phyloP scores from a whole-genome alignment of 1,140 invertebrate species.

The Anoplophora glabripennis region DNA sequence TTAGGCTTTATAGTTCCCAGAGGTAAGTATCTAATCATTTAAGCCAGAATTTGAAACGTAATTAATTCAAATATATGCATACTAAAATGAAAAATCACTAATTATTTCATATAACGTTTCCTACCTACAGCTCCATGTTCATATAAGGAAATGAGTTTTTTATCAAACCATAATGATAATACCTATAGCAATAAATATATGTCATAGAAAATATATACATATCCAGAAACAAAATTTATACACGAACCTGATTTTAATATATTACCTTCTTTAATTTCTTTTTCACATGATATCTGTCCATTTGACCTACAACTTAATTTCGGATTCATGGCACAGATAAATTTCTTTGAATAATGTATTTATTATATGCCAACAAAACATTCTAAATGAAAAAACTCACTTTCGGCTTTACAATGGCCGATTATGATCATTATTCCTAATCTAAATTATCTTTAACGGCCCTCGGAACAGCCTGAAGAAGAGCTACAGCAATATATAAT shows the following conservation, averaged over 20 bases:
- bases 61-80: no score
- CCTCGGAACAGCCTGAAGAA: slow-evolving; percentile 25
- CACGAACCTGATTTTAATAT: neutral
- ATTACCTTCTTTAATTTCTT: slow-evolving; percentile 10
- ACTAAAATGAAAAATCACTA: no score
- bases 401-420: slow-evolving; percentile 26
- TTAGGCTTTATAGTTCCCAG: no score
- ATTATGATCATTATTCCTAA: slow-evolving; percentile 29
- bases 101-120: no score
- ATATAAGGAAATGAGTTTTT: no score
- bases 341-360: slow-evolving; percentile 15
- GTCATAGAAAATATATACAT: slow-evolving; percentile 1
- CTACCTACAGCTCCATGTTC: no score
- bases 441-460: slow-evolving; percentile 36
- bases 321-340: slow-evolving; percentile 25
- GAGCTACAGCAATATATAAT: slow-evolving; percentile 27
- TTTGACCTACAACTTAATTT: slow-evolving; percentile 26
- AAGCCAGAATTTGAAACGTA: no score
- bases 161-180: no score
- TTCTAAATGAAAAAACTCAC: slow-evolving; percentile 25
- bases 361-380: slow-evolving; percentile 28
- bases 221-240: slow-evolving; percentile 5
- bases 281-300: slow-evolving; percentile 25
- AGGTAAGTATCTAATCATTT: no score
- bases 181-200: neutral